Conservation (phyloP, 2,113 vertebrate species). For the Rousettus leschenaultii region DNA sequence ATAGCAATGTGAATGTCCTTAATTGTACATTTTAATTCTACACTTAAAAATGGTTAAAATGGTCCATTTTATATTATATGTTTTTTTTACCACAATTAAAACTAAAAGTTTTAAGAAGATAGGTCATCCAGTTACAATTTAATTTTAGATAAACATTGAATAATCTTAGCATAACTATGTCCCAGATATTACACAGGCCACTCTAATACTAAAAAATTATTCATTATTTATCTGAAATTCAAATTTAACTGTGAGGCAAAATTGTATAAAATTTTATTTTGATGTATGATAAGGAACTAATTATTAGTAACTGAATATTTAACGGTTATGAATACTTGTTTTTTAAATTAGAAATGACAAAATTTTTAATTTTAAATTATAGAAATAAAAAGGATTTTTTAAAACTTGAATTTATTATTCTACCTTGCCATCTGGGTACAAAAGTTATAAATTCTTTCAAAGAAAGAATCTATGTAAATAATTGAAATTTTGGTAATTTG, state of each 20-base stretch:
- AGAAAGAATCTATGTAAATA: conserved; percentile 35
- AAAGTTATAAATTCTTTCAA: conserved; percentile 29
- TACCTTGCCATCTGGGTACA: not conserved
- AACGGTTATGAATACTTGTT: conserved; percentile 20
- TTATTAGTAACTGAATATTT: conserved; percentile 27
- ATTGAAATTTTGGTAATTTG: conserved; percentile 24
- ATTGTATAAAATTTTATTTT: conserved; percentile 39
- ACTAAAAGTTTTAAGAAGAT: not conserved
- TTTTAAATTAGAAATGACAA: conserved; percentile 51
- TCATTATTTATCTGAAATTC: not conserved
- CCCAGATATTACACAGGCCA: not conserved
- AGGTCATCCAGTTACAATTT: not conserved
- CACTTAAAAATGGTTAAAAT: not conserved
- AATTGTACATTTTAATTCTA: not conserved
- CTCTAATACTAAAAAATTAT: not conserved
- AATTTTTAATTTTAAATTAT: conserved; percentile 18
- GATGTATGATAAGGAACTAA: not conserved
- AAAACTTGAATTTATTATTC: conserved; percentile 56
- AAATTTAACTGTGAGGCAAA: conserved; percentile 37
- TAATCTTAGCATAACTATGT: not conserved
- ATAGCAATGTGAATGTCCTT: not conserved
- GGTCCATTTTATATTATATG: not conserved
- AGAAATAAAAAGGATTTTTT: not conserved
- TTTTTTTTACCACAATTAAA: not conserved
- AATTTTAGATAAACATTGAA: not conserved